Evolutionary conservation across 2,888 invertebrate genomes (phyloP).

Genomic region (Microctonus brassicae): DNA sequence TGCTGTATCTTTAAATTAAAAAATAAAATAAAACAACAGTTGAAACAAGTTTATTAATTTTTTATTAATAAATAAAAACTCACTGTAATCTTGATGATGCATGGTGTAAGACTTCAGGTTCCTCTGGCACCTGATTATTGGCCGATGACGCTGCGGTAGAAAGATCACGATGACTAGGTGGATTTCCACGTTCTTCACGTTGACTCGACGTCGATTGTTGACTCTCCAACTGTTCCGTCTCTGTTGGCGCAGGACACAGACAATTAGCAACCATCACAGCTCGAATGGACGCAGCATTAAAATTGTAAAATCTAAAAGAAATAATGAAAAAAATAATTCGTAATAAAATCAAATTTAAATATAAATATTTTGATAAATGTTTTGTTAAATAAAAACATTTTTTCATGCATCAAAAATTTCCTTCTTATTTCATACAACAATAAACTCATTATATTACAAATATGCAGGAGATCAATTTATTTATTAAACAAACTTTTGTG

Average conservation of each 20-base stretch:
- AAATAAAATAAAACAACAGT: conserved; percentile 11
- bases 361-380: no score
- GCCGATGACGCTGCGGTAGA: conserved; percentile 54
- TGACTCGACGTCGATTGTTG: conserved; percentile 57
- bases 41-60: not conserved
- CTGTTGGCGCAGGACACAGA: conserved; percentile 67
- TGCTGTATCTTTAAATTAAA: conserved; percentile 56
- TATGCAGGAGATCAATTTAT: no score
- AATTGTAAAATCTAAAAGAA: conserved; percentile 78
- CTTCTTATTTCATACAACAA: no score
- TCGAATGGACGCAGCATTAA: conserved; percentile 84
- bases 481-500: no score
- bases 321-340: not conserved
- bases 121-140: conserved; percentile 44
- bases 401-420: not conserved
- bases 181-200: conserved; percentile 70
- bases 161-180: conserved; percentile 72
- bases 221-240: conserved; percentile 57
- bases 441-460: no score
- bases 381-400: not conserved
- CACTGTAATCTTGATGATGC: conserved; percentile 68
- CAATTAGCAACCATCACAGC: conserved; percentile 84
- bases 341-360: no score
- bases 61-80: conserved; percentile 28
- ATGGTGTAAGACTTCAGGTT: conserved; percentile 62